Evolutionary conservation across 2,888 invertebrate genomes (phyloP).

Genomic region (Urechis unicinctus): DNA sequence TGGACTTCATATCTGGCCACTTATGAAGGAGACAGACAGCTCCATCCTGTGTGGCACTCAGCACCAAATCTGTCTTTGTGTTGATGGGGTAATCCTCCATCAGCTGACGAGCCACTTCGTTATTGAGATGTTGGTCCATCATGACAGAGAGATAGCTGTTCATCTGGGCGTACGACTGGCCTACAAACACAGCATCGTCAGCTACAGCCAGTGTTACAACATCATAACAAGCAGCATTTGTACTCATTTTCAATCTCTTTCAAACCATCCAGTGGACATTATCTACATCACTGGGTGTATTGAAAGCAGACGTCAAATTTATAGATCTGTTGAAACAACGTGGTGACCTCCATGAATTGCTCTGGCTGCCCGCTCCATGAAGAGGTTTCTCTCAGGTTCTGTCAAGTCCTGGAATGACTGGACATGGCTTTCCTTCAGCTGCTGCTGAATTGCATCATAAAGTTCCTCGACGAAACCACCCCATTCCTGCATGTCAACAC

Average conservation of each 20-base stretch:
- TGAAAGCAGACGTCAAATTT: too few relatives aligned
- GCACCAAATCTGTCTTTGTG: conserved; percentile 44
- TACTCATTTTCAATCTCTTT: too few relatives aligned
- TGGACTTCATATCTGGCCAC: conserved; percentile 48
- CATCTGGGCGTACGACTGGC: conserved; percentile 31
- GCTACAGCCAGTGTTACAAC: too few relatives aligned
- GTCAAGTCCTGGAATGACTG: conserved; percentile 45
- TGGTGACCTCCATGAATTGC: conserved; percentile 39
- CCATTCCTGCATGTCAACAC: conserved; percentile 38
- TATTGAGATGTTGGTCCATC: conserved; percentile 45
- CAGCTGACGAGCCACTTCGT: conserved; percentile 41
- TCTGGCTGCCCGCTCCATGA: conserved; percentile 44
- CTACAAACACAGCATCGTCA: conserved; percentile 26
- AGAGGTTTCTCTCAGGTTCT: conserved; percentile 44
- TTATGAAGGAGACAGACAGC: conserved; percentile 40
- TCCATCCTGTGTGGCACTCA: conserved; percentile 40
- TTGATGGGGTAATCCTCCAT: conserved; percentile 37
- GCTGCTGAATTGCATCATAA: conserved; percentile 48
- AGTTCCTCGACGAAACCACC: conserved; percentile 40
- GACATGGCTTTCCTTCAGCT: conserved; percentile 47
- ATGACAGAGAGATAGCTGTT: conserved; percentile 37
- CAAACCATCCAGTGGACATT: too few relatives aligned
- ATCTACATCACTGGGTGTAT: too few relatives aligned
- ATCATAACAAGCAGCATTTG: neutral
- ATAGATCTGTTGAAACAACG: neutral